A percentile compares a stretch with the other conserved stretches of the same genome.
These are phyloP conservation scores for Thaleichthys pacificus DNA, from an alignment of 2,797 vertebrate species.

Conservation along the genomic window DNA sequence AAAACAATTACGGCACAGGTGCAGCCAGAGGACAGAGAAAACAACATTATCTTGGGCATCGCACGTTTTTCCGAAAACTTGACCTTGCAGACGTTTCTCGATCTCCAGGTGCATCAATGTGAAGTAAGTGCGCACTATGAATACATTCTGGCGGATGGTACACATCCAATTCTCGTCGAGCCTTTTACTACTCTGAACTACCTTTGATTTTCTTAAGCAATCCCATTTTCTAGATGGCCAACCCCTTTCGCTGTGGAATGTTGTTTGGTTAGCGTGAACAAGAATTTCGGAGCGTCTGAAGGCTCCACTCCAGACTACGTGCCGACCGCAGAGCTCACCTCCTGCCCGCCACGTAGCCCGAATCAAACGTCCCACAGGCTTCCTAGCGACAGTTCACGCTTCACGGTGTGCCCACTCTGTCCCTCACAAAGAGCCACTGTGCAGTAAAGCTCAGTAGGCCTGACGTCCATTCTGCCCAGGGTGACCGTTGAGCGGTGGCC, in stretches of 20 bases:
- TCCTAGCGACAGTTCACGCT: neutral
- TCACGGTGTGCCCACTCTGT: neutral
- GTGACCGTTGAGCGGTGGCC: slow-evolving; percentile 14
- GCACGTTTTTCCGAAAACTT: slow-evolving; percentile 20
- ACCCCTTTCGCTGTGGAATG: too few relatives aligned
- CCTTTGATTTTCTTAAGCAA: too few relatives aligned
- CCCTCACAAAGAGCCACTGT: neutral
- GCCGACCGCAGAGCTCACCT: neutral
- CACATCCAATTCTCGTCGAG: too few relatives aligned
- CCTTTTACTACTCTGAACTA: too few relatives aligned
- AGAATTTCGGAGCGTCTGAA: too few relatives aligned
- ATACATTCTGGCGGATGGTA: too few relatives aligned
- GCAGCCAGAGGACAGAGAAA: slow-evolving; percentile 17
- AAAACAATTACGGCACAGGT: slow-evolving; percentile 42
- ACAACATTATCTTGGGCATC: slow-evolving; percentile 27
- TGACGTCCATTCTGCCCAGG: neutral
- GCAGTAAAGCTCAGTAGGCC: neutral
- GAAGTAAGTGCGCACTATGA: too few relatives aligned
- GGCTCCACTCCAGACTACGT: too few relatives aligned
- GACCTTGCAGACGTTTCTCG: slow-evolving; percentile 34
- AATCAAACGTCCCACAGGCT: neutral
- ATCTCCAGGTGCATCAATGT: neutral
- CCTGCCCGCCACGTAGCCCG: neutral
- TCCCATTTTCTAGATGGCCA: too few relatives aligned
- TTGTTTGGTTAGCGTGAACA: too few relatives aligned